phyloP scores from a whole-genome alignment of 2,113 vertebrate genomes.

The Parotia lawesii region DNA sequence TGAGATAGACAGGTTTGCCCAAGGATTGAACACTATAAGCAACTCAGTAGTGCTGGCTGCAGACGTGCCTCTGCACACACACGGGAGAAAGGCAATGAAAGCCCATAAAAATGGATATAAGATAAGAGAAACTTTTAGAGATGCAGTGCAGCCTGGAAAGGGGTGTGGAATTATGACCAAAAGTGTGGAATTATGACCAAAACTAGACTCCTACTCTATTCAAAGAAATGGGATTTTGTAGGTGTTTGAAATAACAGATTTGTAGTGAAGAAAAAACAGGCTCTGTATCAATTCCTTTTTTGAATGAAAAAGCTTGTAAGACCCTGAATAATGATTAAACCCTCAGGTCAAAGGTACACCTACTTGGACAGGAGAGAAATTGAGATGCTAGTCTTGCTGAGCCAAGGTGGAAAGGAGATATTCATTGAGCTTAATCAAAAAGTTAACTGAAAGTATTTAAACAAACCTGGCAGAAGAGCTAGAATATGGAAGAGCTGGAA shows the following conservation, averaged over 20 bases:
- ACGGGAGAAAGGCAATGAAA: background rate
- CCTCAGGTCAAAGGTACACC: background rate
- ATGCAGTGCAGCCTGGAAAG: background rate
- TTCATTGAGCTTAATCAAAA: constrained; percentile 9
- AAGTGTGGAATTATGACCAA: background rate
- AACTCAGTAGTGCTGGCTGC: background rate
- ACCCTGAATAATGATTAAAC: background rate
- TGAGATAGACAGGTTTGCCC: background rate
- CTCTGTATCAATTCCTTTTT: background rate
- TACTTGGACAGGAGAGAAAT: background rate
- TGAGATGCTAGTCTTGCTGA: constrained; percentile 22
- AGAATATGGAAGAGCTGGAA: background rate
- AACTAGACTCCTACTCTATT: background rate
- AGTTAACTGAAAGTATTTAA: background rate
- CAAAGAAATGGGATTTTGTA: background rate
- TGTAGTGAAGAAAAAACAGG: background rate
- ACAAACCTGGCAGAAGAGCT: background rate
- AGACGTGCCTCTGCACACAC: background rate
- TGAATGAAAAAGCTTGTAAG: background rate
- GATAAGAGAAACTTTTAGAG: background rate
- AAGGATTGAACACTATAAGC: background rate
- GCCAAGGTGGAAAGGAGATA: constrained; percentile 4
- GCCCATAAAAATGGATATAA: background rate
- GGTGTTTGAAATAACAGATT: background rate
- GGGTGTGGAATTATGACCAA: background rate